phyloP scores from a whole-genome alignment of 2,113 vertebrate genomes.

The Saguinus midas region DNA sequence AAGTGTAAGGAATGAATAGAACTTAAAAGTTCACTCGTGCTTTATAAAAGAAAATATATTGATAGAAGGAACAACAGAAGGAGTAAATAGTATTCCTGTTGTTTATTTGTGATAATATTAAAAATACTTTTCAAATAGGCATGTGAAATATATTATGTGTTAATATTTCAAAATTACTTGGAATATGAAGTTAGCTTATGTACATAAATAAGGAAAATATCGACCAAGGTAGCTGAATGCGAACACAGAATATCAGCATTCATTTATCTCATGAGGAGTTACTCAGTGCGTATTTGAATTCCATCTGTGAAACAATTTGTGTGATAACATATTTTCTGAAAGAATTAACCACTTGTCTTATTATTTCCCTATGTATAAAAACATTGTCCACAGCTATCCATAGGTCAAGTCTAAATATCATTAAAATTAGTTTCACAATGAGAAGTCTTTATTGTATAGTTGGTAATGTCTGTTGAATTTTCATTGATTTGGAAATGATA shows the following conservation, averaged over 20 bases:
- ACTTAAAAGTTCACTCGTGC: neutral
- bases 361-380: neutral
- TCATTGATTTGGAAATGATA: neutral
- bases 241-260: neutral
- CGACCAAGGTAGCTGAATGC: neutral
- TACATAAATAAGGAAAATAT: neutral
- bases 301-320: neutral
- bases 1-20: neutral
- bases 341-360: neutral
- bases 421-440: neutral
- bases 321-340: neutral
- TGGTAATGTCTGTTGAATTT: conserved; percentile 12
- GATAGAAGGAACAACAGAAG: neutral
- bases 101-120: neutral
- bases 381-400: neutral
- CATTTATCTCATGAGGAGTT: neutral
- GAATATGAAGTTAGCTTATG: neutral
- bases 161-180: neutral
- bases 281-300: neutral
- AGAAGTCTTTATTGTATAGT: neutral
- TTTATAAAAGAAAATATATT: neutral
- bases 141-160: neutral
- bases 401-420: neutral
- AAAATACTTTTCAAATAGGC: conserved; percentile 25
- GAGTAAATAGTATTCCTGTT: neutral